Evolutionary conservation across 1,140 invertebrate genomes (phyloP), one percentile per base, ranked within the genome.

Genomic region (Heterodera carotae): DNA sequence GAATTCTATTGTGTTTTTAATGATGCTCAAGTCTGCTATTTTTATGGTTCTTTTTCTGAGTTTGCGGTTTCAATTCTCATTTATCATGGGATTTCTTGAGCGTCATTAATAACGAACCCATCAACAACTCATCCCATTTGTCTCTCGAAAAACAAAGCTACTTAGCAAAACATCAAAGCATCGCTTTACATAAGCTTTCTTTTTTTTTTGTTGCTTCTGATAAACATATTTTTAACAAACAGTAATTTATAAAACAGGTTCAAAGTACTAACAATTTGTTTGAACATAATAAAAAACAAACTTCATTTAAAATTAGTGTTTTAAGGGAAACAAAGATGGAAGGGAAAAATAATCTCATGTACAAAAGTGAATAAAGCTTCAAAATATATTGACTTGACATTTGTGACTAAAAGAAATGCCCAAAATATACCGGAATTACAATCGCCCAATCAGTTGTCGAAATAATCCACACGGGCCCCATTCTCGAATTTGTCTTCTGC

Each of bases 401-500:
- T 10, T 10, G 2, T 43, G 39, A 43, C 39, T 43, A 43, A 43
- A 43, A 43, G 15, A 7, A 43, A 43, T 43, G 39, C 39, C 39
- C 39, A 4, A 43, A 43, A 43, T 43, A n/a, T n/a, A n/a, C n/a
- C n/a, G 39, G 3, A 43, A 43, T 43, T 7, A 4, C 7, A 43
- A 43, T 7, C 15, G 39, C n/a, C n/a, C n/a, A n/a, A n/a, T 64
- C 48, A 80, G 34, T 74, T 56, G 53, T 96, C 94, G 89, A 91
- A 95, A 89, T 93, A 95, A 89, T 96, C 94, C 33, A 97, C 89
- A 87, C 94, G 93, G 85, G 92, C 92, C 0, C 94, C 95, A 29
- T 92, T 92, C 80, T 91, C 90, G 84, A 92, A 97, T 62, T 91
- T 91, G 62, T 92, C 91, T n/a, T 90, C 88, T 67, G 91, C 89